Conservation (phyloP, 1,140 invertebrate genomes). For the Eriocheir sinensis region DNA sequence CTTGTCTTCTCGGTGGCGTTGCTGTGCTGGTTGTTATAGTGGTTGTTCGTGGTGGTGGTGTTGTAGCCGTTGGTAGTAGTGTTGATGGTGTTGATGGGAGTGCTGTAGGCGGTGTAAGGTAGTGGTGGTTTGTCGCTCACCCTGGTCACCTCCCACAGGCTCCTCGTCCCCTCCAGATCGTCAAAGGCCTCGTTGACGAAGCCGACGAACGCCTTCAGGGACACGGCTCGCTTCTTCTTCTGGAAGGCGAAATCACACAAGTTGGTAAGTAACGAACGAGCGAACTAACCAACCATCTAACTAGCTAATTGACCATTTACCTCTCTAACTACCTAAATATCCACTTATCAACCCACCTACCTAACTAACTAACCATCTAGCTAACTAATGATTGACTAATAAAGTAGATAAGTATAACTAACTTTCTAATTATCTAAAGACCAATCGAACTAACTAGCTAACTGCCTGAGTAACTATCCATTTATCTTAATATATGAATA, state of each 20-base stretch:
- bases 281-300: neutral
- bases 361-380: no score
- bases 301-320: no score
- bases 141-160: neutral
- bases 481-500: no score
- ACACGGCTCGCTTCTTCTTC: neutral
- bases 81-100: neutral
- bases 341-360: no score
- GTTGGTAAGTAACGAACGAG: no score
- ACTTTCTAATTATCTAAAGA: neutral
- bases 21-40: no score
- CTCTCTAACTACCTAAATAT: no score
- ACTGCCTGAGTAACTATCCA: neutral
- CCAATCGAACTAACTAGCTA: neutral
- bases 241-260: constrained; percentile 55
- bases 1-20: no score
- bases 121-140: neutral
- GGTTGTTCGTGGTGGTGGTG: neutral
- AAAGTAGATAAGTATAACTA: no score
- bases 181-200: constrained; percentile 54
- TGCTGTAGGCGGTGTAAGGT: no score
- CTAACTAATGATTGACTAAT: no score
- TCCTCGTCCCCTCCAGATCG: neutral
- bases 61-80: neutral
- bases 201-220: neutral